Base-by-base conservation (phyloP, 2,113 vertebrate genomes). In the Grammomys surdaster region DNA sequence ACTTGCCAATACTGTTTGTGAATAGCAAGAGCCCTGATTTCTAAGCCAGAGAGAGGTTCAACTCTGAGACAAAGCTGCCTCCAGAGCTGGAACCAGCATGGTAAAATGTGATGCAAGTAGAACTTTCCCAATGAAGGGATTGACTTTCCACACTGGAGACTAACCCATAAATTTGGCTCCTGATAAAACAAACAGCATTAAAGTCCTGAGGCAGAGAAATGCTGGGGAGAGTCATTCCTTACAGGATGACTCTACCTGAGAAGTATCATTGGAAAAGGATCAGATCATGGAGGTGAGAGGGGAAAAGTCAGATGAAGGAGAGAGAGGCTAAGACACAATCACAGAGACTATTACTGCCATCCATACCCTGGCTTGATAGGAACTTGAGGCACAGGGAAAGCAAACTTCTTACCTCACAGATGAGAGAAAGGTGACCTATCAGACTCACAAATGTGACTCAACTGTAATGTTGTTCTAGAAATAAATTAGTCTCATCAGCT, bases 381-480 rank as follows among this genome's bases (percentile, higher is more conserved):
- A 4, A n/a, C 24, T 16, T 24, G 24, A 94, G 51, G 16, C n/a
- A 56, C 13, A 65, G 5, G 36, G 65, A 51, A 20, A 76, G n/a
- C 58, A 87, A 85, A 75, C 33, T 7, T 56, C 36, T 87, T 58
- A 40, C 60, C 63, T 95, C 73, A 46, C 48, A 78, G 26, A 58
- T 88, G 56, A 90, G 43, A 89, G 36, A 4, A 58, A 73, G 36
- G 20, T 48, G 76, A 67, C 48, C 76, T 82, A 24, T 40, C 26
- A 77, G 16, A 69, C 72, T 63, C 46, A n/a, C 56, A 63, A 77
- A 56, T 33, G 43, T 54, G 72, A 93, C 24, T 93, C 72, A 36
- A 60, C 73, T 60, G 31, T 92, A 89, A 95, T 67, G 20, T 7
- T 75, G 46, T 48, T 94, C 84, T 93, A 54, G 19, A 93, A 95